phyloP scores from a whole-genome alignment of 2,113 vertebrate species.

The Ceyx cyanopectus region DNA sequence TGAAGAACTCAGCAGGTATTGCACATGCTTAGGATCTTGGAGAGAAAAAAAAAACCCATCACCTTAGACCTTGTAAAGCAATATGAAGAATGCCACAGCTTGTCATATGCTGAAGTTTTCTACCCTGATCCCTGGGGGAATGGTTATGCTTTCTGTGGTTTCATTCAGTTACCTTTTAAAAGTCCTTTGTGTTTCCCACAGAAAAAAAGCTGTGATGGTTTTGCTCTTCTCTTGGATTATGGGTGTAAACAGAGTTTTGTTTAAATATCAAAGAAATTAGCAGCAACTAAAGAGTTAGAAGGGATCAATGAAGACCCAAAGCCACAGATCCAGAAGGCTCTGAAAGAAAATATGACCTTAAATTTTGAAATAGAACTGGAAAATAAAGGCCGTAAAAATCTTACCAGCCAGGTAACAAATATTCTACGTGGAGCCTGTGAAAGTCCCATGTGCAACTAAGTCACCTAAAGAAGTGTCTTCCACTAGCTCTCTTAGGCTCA shows the following conservation, averaged over 20 bases:
- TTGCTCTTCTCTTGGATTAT: neutral
- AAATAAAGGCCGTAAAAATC: constrained; percentile 79
- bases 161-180: neutral
- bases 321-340: constrained; percentile 69
- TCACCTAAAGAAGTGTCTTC: neutral
- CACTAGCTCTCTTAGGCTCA: neutral
- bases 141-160: neutral
- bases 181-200: neutral
- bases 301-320: constrained; percentile 50
- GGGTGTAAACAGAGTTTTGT: neutral
- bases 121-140: neutral
- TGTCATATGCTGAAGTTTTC: neutral
- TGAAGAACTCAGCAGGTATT: neutral
- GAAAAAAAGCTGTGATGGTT: neutral
- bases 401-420: constrained; percentile 83
- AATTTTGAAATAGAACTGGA: constrained; percentile 78
- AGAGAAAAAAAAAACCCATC: neutral
- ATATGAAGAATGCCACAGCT: neutral
- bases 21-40: neutral
- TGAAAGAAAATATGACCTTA: constrained; percentile 69
- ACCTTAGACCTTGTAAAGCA: neutral
- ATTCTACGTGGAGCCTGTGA: neutral
- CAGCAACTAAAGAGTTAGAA: constrained; percentile 35
- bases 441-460: neutral
- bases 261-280: neutral